Evolutionary conservation across 2,888 invertebrate genomes (phyloP).

Genomic region (Sinodicranocentrus sp.): DNA sequence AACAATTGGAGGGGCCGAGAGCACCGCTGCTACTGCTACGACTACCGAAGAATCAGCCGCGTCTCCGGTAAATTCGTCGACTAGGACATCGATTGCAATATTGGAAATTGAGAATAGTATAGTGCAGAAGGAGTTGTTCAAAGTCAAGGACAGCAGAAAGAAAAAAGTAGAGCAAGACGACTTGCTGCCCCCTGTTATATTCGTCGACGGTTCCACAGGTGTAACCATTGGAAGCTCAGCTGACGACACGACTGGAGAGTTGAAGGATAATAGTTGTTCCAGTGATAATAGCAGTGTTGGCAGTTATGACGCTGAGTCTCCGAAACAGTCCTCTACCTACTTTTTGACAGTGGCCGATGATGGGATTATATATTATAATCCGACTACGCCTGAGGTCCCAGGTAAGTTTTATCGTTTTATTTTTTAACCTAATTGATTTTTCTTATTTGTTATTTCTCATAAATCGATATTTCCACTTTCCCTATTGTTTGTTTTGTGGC

Average conservation of each 20-base stretch:
- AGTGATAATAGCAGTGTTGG: slow-evolving; percentile 35
- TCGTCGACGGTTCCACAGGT: slow-evolving; percentile 52
- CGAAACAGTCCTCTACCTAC: slow-evolving; percentile 59
- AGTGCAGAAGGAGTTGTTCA: slow-evolving; percentile 16
- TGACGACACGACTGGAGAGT: slow-evolving; percentile 4
- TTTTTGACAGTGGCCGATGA: slow-evolving; percentile 92
- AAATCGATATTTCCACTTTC: not conserved
- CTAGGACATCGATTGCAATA: slow-evolving; percentile 9
- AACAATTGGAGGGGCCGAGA: not conserved
- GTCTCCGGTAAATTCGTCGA: slow-evolving; percentile 5
- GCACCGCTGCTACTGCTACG: not conserved
- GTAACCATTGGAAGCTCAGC: slow-evolving; percentile 28
- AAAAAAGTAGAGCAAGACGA: slow-evolving; percentile 14
- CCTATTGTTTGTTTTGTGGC: too few relatives aligned
- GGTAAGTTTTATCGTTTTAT: slow-evolving; percentile 24
- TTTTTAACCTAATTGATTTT: not conserved
- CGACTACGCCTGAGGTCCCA: slow-evolving; percentile 77
- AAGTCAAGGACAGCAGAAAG: slow-evolving; percentile 12
- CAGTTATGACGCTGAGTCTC: slow-evolving; percentile 23
- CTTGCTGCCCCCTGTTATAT: slow-evolving; percentile 33
- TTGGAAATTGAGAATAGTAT: slow-evolving; percentile 57
- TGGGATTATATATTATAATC: slow-evolving; percentile 90
- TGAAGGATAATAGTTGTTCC: not conserved
- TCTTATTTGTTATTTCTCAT: not conserved
- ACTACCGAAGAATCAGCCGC: not conserved